Evolutionary conservation across 2,888 invertebrate genomes (phyloP).

Genomic region (Archaeoteleia sp.): DNA sequence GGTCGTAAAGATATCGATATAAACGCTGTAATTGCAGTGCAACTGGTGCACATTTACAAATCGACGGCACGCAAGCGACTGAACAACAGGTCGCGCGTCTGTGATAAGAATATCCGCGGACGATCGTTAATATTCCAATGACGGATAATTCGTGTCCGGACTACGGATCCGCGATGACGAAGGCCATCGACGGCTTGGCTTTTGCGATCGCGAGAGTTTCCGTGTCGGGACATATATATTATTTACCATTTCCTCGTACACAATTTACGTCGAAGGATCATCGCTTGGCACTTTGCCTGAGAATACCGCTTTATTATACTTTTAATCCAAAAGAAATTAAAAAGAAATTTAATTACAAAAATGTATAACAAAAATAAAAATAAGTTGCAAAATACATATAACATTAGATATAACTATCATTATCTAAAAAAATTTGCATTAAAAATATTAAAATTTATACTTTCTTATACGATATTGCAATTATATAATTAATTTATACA

Average conservation of each 20-base stretch:
- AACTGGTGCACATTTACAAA: slow-evolving; percentile 2
- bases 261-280: slow-evolving; percentile 19
- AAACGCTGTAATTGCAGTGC: too few species aligned
- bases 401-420: too few species aligned
- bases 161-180: slow-evolving; percentile 63
- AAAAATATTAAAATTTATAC: too few species aligned
- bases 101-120: slow-evolving; percentile 64
- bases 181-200: slow-evolving; percentile 61
- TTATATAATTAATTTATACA: too few species aligned
- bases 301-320: slow-evolving; percentile 17
- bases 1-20: too few species aligned
- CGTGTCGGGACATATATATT: slow-evolving; percentile 70
- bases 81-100: slow-evolving; percentile 32
- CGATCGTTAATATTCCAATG: slow-evolving; percentile 70
- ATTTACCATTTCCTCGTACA: slow-evolving; percentile 71
- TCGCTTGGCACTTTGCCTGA: slow-evolving; percentile 45
- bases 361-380: too few species aligned
- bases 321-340: not conserved
- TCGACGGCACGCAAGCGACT: not conserved
- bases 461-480: too few species aligned
- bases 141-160: slow-evolving; percentile 68
- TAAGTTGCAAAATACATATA: too few species aligned
- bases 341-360: too few species aligned
- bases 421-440: too few species aligned
- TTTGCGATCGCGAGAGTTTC: slow-evolving; percentile 60